Conservation (phyloP, 2,113 vertebrate species). For the Nipponia nippon region DNA sequence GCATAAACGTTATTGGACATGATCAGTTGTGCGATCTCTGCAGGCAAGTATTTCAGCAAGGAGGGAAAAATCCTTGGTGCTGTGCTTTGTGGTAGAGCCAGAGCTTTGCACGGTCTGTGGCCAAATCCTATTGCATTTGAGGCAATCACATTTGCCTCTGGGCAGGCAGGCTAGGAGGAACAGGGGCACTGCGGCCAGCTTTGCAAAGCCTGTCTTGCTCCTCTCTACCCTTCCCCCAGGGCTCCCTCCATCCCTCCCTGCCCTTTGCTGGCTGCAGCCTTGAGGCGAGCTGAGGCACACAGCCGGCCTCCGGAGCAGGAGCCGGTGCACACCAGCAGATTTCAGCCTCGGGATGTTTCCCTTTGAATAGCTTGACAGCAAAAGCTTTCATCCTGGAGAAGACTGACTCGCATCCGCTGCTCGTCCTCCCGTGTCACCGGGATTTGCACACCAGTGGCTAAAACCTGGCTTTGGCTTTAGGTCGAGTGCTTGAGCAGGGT, state of each 20-base stretch:
- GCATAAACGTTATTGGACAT: neutral
- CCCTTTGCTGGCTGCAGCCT: neutral
- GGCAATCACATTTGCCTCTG: neutral
- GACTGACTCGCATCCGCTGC: neutral
- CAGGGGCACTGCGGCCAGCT: neutral
- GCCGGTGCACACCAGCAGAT: neutral
- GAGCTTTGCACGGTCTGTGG: neutral
- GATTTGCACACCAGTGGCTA: neutral
- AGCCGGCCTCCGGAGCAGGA: neutral
- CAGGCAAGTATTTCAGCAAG: neutral
- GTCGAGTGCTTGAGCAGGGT: accelerated
- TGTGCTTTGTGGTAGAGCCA: neutral
- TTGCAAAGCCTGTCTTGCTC: neutral
- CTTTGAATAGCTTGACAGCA: neutral
- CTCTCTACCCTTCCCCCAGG: neutral
- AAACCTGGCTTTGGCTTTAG: neutral
- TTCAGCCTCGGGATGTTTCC: neutral
- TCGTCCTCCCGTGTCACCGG: accelerated
- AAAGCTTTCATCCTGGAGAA: neutral
- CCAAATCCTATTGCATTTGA: neutral
- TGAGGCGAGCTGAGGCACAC: neutral
- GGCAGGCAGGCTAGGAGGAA: neutral
- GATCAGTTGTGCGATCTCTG: neutral
- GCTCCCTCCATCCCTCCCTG: neutral
- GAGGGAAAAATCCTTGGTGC: neutral